Conservation (phyloP, 2,113 vertebrate genomes). For the Protobothrops flavoviridis region DNA sequence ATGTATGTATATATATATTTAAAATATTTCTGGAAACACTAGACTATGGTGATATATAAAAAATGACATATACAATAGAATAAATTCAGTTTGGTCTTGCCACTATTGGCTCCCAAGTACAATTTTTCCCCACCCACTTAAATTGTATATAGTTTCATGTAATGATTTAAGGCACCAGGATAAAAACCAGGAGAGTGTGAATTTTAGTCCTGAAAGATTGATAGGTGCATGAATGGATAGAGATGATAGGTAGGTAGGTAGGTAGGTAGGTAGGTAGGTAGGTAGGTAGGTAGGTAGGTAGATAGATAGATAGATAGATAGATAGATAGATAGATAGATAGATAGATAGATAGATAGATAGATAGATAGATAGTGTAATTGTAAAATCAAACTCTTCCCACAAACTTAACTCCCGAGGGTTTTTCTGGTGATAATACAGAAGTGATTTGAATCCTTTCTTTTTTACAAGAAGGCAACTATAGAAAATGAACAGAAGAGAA, state of each 20-base stretch:
- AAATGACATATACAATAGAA: neutral
- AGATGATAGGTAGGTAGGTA: too few relatives aligned
- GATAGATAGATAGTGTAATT: neutral
- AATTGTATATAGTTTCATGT: neutral
- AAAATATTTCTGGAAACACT: neutral
- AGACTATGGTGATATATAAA: neutral
- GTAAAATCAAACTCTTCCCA: neutral
- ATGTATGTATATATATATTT: neutral
- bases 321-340: too few relatives aligned
- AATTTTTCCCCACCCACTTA: neutral
- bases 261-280: neutral
- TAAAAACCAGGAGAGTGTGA: neutral
- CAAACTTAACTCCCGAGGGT: neutral
- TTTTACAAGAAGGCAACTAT: neutral
- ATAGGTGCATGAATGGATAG: too few relatives aligned
- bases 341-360: neutral
- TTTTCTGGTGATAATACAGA: neutral
- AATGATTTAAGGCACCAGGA: neutral
- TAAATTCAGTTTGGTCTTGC: neutral
- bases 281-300: too few relatives aligned
- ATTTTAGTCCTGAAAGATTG: neutral
- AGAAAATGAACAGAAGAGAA: neutral
- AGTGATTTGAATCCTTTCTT: neutral
- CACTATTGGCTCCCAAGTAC: neutral
- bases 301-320: too few relatives aligned